Conservation (phyloP, 2,797 vertebrate species). For the Danio jaintianensis region DNA sequence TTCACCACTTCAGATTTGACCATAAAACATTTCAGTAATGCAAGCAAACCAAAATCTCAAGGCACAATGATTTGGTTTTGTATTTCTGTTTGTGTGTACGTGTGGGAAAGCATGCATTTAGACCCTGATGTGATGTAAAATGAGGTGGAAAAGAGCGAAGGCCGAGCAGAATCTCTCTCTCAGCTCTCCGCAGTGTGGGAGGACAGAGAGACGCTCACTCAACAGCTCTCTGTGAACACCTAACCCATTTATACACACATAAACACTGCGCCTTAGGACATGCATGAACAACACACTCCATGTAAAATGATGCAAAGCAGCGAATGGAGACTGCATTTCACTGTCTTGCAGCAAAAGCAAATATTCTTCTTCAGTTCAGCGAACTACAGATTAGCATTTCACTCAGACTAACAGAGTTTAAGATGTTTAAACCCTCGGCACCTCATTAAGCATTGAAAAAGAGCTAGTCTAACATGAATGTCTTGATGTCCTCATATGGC, state of each 20-base stretch:
- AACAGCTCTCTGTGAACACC: constrained; percentile 17
- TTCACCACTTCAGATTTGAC: background rate
- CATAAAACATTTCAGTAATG: background rate
- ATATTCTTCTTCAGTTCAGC: background rate
- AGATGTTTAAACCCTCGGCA: constrained; percentile 3
- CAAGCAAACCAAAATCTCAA: background rate
- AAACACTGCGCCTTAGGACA: constrained; percentile 26
- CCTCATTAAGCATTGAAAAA: constrained; percentile 9
- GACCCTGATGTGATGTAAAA: constrained; percentile 13
- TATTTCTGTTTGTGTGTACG: background rate
- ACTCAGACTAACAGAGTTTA: background rate
- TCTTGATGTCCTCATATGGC: background rate
- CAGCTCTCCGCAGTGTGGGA: constrained; percentile 12
- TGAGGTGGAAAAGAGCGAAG: constrained; percentile 16
- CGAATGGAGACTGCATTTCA: background rate
- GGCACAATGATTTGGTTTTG: background rate
- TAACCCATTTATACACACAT: constrained; percentile 2
- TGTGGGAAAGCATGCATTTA: background rate
- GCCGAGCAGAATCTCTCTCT: background rate
- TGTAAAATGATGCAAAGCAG: background rate
- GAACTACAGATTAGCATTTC: background rate
- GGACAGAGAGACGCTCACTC: constrained; percentile 23
- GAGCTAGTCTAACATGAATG: background rate
- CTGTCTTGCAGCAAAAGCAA: background rate
- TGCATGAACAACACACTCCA: constrained; percentile 8